phyloP scores from a whole-genome alignment of 2,113 vertebrate genomes.

The Urocitellus parryii region DNA sequence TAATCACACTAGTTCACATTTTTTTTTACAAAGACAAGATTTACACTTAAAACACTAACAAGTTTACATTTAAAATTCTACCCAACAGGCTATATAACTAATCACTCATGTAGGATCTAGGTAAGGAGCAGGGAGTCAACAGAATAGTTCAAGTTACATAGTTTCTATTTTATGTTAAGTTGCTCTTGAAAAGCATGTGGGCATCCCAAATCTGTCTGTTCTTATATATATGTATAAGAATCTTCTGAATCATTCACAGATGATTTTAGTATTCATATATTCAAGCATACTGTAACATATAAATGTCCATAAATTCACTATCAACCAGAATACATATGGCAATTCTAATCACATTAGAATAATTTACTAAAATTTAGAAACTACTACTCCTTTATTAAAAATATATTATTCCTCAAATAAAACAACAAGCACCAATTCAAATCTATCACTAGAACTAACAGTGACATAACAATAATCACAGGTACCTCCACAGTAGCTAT shows the following conservation, averaged over 20 bases:
- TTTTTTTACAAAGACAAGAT: constrained; percentile 37
- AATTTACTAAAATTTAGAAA: constrained; percentile 50
- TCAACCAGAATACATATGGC: neutral
- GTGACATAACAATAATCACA: neutral
- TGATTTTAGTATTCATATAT: neutral
- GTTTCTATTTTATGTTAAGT: neutral
- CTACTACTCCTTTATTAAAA: neutral
- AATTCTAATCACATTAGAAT: neutral
- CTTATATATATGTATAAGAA: neutral
- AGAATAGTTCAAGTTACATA: neutral
- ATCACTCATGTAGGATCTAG: neutral
- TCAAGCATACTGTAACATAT: neutral
- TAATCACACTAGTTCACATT: neutral
- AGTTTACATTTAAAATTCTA: constrained; percentile 34
- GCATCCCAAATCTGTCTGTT: constrained; percentile 3
- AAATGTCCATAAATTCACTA: neutral
- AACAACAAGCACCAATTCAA: constrained; percentile 6
- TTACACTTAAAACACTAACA: constrained; percentile 47
- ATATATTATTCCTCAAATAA: neutral
- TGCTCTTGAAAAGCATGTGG: neutral
- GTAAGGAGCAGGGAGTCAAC: neutral
- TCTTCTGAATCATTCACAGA: neutral
- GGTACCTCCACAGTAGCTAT: neutral
- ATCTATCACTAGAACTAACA: constrained; percentile 29
- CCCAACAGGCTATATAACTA: neutral